These are phyloP conservation scores for Acipenser oxyrinchus DNA, from an alignment of 2,797 vertebrate genomes.

Conservation along the genomic window DNA sequence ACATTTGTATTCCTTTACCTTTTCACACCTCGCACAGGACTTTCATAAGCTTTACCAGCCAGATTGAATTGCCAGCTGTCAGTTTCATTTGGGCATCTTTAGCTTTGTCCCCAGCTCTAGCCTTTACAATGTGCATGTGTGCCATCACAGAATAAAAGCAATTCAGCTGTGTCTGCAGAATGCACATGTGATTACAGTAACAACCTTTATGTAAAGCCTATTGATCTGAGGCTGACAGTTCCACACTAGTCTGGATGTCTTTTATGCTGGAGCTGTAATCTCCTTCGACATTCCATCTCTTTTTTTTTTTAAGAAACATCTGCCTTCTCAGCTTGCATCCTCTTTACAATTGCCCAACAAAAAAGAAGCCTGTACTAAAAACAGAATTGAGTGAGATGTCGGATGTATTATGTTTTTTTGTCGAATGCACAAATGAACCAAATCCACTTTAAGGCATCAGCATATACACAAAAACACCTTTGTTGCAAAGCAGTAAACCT, in stretches of 20 bases:
- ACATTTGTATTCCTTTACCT: no score
- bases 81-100: constrained; percentile 9
- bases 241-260: constrained; percentile 18
- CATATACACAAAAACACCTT: no score
- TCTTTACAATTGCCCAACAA: no score
- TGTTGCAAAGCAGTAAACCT: no score
- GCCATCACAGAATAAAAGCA: constrained; percentile 6
- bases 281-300: constrained; percentile 5
- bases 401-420: no score
- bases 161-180: constrained; percentile 18
- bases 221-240: constrained; percentile 22
- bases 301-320: no score
- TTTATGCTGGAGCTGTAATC: constrained; percentile 15
- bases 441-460: no score
- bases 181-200: constrained; percentile 18
- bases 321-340: no score
- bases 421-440: no score
- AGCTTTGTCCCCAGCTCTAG: constrained; percentile 9
- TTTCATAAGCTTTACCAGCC: background rate
- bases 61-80: background rate
- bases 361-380: no score
- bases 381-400: no score
- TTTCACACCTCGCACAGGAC: no score
- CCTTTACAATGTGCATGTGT: constrained; percentile 7
- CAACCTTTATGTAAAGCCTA: constrained; percentile 17